Conservation (phyloP, 2,113 vertebrate genomes). For the Parus major region DNA sequence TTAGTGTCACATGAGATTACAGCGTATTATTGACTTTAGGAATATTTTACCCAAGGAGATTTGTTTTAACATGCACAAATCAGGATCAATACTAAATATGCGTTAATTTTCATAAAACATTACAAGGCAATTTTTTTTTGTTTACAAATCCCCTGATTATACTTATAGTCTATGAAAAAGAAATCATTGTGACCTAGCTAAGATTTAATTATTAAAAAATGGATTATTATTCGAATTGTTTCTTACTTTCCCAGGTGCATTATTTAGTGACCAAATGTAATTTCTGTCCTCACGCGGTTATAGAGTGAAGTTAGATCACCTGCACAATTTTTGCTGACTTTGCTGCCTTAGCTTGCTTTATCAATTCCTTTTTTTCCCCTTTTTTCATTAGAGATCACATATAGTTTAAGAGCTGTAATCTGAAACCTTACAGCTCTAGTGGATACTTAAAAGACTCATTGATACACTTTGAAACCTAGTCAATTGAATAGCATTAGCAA, state of each 20-base stretch:
- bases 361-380: background rate
- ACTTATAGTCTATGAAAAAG: constrained; percentile 40
- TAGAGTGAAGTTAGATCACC: constrained; percentile 35
- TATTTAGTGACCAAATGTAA: constrained; percentile 60
- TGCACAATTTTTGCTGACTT: constrained; percentile 65
- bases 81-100: constrained; percentile 76
- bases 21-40: constrained; percentile 73
- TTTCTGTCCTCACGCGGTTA: constrained; percentile 41
- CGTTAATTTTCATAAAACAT: constrained; percentile 72
- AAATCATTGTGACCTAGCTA: constrained; percentile 55
- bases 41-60: constrained; percentile 72
- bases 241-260: constrained; percentile 55
- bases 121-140: constrained; percentile 68
- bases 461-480: constrained; percentile 68
- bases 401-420: constrained; percentile 60
- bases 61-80: constrained; percentile 77
- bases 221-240: constrained; percentile 70
- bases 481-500: constrained; percentile 58
- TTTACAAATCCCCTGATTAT: constrained; percentile 61
- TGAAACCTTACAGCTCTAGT: constrained; percentile 63
- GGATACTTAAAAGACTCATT: constrained; percentile 55
- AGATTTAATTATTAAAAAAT: constrained; percentile 73
- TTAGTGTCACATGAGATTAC: constrained; percentile 81
- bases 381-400: constrained; percentile 59
- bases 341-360: constrained; percentile 44